These are phyloP conservation scores for Myotis pilosus DNA, from an alignment of 2,797 vertebrate genomes.

Conservation along the genomic window DNA sequence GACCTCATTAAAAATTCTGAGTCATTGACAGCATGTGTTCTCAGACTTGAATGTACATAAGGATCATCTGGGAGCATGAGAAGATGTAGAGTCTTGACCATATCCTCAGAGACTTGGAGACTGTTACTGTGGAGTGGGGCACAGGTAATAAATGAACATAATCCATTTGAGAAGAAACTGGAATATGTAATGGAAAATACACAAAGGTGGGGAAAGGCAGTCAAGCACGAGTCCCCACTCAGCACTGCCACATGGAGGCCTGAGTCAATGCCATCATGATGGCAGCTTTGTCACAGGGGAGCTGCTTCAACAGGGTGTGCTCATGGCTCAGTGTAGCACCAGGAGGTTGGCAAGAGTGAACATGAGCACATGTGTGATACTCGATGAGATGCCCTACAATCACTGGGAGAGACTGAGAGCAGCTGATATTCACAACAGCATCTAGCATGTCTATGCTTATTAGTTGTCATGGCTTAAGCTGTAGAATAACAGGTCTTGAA, in stretches of 20 bases:
- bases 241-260: background rate
- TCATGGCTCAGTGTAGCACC: background rate
- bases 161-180: background rate
- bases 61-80: background rate
- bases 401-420: background rate
- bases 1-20: background rate
- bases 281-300: background rate
- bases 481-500: background rate
- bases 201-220: background rate
- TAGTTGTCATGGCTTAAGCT: conserved; percentile 3
- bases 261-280: background rate
- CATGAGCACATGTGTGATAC: rapidly evolving
- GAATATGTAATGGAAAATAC: background rate
- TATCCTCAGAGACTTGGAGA: background rate
- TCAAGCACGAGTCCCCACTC: background rate
- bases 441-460: background rate
- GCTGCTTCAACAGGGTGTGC: background rate
- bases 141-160: background rate
- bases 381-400: background rate
- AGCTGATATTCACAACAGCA: background rate
- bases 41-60: background rate
- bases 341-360: background rate
- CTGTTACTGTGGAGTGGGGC: background rate
- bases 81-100: background rate
- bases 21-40: background rate